Base-by-base conservation (phyloP, 2,113 vertebrate species). In the Scartelaos histophorus region DNA sequence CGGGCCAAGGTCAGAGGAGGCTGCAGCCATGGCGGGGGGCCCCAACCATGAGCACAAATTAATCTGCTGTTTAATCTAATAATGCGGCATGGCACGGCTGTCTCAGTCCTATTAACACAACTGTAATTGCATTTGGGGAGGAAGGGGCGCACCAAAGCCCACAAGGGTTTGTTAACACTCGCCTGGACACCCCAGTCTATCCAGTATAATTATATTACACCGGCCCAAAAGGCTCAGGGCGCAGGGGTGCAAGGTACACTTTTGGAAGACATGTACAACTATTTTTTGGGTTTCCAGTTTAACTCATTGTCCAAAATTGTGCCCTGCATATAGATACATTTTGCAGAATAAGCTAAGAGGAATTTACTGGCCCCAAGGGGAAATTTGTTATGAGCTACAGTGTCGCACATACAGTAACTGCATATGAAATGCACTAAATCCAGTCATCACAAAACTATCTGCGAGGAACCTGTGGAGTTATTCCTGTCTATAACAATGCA, bases 51-150 rank as follows among this genome's bases (percentile, higher is more conserved):
- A 85, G 83, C 88, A 76, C 84, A 90, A 90, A 91, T 91, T 90
- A 90, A 92, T 92, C 90, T 89, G 88, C 81, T 90, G 91, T 91
- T 91, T 91, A 90, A 92, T 92, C 90, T 90, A 91, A 92, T 90
- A 91, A 90, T 83, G 84, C 87, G 70, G 82, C 78, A 60, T 66
- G 60, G 84, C 85, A 87, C 83, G 79, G 80, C 84, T 85, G 84
- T 85, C 90, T 87, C 83, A 75, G 87, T 90, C 88, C 86, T 89
- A 91, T 91, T 92, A 90, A 90, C 88, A 89, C 88, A 86, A 89
- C 83, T 89, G 89, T 91, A 91, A 91, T 91, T 92, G 91, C 85
- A 88, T 90, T 90, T 87, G 89, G 85, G 87, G 75, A 81, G 74
- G 82, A 88, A 87, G 79, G 81, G 73, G 76, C 72, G 34, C 81